Percentiles rank a stretch among this genome's conserved stretches.
phyloP scores from a whole-genome alignment of 2,888 invertebrate genomes.

The Sesia apiformis region DNA sequence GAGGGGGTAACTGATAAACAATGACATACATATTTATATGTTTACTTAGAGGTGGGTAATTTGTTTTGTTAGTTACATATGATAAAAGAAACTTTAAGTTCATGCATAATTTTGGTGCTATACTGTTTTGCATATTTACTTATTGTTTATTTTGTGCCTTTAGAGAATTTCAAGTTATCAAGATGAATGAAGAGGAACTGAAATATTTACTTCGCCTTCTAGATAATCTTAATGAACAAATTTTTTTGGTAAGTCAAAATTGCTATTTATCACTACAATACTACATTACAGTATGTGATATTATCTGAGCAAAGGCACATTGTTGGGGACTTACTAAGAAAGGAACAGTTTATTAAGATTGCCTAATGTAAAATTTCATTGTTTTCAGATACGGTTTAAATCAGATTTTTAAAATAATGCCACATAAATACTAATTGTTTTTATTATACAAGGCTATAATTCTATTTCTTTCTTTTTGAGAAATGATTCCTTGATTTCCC shows the following conservation, averaged over 20 bases:
- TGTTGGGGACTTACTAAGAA: no score
- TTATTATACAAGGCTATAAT: no score
- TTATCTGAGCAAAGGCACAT: no score
- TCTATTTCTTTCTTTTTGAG: no score
- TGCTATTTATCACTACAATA: no score
- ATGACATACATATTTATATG: constrained; percentile 27
- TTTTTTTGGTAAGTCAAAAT: constrained; percentile 43
- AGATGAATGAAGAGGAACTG: constrained; percentile 60
- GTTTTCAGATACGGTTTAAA: no score
- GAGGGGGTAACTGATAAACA: constrained; percentile 8
- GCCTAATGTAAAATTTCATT: no score
- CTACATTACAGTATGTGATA: no score
- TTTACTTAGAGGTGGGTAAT: constrained; percentile 15
- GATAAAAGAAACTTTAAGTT: background rate
- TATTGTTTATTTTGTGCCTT: background rate
- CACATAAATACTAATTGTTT: no score
- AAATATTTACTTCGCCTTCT: constrained; percentile 55
- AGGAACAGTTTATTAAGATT: no score
- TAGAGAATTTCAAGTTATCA: constrained; percentile 6
- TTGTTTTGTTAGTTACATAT: constrained; percentile 1
- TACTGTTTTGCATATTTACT: background rate
- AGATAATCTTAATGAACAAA: constrained; percentile 42
- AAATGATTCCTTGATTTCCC: no score
- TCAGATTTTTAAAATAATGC: no score
- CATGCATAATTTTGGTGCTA: background rate